Evolutionary conservation across 2,888 invertebrate genomes (phyloP).

Genomic region (Noctuana brunneofusca): DNA sequence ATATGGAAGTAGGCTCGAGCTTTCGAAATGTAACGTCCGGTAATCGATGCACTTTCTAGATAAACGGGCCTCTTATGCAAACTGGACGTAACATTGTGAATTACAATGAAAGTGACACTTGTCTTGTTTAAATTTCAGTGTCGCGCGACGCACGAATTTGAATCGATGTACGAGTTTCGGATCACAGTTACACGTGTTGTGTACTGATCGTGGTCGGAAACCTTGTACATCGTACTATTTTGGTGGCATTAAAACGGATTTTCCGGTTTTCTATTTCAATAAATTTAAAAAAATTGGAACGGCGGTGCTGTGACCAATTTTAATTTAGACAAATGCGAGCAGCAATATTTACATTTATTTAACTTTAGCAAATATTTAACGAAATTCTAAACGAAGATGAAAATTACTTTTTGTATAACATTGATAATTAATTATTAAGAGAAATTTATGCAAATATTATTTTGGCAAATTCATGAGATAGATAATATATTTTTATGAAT

Average conservation of each 20-base stretch:
- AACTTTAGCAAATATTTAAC: neutral
- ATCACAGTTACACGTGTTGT: constrained; percentile 42
- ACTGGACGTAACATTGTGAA: constrained; percentile 74
- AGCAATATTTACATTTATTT: too few species aligned
- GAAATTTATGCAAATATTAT: neutral
- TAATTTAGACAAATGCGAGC: neutral
- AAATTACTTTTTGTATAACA: neutral
- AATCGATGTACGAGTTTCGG: constrained; percentile 61
- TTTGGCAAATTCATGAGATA: neutral
- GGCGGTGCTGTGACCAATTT: neutral
- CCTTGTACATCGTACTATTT: neutral
- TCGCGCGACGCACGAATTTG: constrained; percentile 54
- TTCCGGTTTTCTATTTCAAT: neutral
- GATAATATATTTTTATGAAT: too few species aligned
- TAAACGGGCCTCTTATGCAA: constrained; percentile 74
- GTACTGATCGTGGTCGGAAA: constrained; percentile 40
- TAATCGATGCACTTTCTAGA: constrained; percentile 78
- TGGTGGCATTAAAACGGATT: neutral
- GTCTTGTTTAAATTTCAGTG: constrained; percentile 51
- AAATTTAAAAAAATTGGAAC: neutral
- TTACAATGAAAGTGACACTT: constrained; percentile 70
- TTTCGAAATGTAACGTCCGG: constrained; percentile 66
- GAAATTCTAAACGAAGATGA: neutral
- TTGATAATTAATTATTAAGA: neutral
- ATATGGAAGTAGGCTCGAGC: constrained; percentile 74